Evolutionary conservation across 2,888 invertebrate species (phyloP).

Genomic region (Ischnura elegans): DNA sequence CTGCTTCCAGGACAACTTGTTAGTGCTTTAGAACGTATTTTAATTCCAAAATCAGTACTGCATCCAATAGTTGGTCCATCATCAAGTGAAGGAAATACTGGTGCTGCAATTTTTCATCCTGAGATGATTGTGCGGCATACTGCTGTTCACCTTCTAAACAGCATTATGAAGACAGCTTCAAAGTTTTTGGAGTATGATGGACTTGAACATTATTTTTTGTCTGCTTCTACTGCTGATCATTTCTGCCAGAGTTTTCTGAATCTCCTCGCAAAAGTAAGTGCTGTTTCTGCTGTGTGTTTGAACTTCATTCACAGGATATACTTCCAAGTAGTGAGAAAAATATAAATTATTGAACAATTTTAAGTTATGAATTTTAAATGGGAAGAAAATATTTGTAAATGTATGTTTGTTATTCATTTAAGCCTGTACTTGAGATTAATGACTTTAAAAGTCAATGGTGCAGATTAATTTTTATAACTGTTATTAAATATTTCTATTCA

Average conservation of each 20-base stretch:
- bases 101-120: neutral
- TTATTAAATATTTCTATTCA: neutral
- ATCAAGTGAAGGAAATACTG: neutral
- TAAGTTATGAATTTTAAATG: too few relatives aligned
- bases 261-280: constrained; percentile 21
- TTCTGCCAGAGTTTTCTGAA: constrained; percentile 22
- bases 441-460: too few relatives aligned
- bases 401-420: too few relatives aligned
- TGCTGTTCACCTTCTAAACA: constrained; percentile 10
- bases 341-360: too few relatives aligned
- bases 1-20: neutral
- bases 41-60: constrained; percentile 15
- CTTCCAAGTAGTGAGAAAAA: too few relatives aligned
- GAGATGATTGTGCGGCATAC: neutral
- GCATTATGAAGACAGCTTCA: neutral
- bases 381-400: too few relatives aligned
- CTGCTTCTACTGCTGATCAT: neutral
- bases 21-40: neutral
- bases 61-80: neutral
- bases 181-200: constrained; percentile 50
- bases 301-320: too few relatives aligned
- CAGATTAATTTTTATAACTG: neutral
- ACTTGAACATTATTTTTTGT: constrained; percentile 22
- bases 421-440: too few relatives aligned
- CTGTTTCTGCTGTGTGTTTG: too few relatives aligned